Percentiles rank a stretch among this genome's conserved stretches.
phyloP scores from a whole-genome alignment of 2,797 vertebrate species.

The Coilia nasus region DNA sequence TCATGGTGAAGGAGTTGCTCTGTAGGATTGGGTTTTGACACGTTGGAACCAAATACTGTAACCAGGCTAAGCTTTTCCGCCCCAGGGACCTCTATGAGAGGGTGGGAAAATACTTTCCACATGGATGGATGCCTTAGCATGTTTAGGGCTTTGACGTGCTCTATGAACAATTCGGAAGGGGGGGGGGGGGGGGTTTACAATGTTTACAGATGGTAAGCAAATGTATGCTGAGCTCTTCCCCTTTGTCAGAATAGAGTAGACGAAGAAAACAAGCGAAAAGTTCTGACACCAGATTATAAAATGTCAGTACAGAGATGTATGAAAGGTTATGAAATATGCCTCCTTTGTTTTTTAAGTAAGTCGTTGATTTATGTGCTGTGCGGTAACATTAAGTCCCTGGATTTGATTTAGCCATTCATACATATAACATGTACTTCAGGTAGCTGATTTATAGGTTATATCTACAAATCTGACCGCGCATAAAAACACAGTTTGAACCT shows the following conservation, averaged over 20 bases:
- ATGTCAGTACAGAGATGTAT: too few relatives aligned
- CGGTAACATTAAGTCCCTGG: neutral
- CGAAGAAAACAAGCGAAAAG: neutral
- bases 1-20: slow-evolving; percentile 11
- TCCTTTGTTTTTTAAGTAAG: neutral
- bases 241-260: slow-evolving; percentile 16
- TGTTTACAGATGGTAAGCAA: slow-evolving; percentile 13
- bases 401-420: neutral
- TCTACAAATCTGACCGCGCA: slow-evolving; percentile 17
- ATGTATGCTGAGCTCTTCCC: neutral
- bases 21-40: slow-evolving; percentile 5
- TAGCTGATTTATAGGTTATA: slow-evolving; percentile 11
- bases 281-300: neutral
- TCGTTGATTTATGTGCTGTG: neutral
- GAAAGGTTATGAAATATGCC: neutral
- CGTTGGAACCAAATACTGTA: slow-evolving; percentile 25
- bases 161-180: neutral
- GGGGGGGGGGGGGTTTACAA: neutral
- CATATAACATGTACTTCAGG: neutral
- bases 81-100: slow-evolving; percentile 3
- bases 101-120: slow-evolving; percentile 24
- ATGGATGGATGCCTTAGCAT: slow-evolving; percentile 13
- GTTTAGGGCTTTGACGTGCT: slow-evolving; percentile 19
- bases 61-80: neutral
- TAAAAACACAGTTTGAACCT: slow-evolving; percentile 4